A percentile compares a stretch with the other conserved stretches of the same genome.
Conservation (phyloP, 2,113 vertebrate genomes). For the Vimba vimba region DNA sequence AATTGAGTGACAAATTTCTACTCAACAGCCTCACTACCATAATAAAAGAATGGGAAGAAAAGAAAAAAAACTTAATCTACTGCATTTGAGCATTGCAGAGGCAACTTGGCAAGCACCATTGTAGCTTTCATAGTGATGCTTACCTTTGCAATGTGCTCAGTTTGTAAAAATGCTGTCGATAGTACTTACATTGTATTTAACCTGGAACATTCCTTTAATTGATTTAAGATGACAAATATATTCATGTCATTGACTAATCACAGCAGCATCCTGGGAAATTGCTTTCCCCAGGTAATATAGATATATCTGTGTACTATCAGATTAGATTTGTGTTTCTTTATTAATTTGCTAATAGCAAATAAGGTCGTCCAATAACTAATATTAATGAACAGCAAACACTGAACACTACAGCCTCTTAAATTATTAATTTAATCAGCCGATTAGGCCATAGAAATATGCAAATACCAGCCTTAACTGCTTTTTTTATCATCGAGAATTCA, state of each 20-base stretch:
- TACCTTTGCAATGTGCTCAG: background rate
- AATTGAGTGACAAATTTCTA: background rate
- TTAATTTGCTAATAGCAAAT: slow-evolving; percentile 1
- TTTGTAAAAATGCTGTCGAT: background rate
- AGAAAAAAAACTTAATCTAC: background rate
- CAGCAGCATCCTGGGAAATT: background rate
- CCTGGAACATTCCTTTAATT: background rate
- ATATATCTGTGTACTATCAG: background rate
- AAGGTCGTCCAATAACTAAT: background rate
- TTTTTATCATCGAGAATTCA: background rate
- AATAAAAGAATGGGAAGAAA: background rate
- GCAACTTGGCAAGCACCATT: background rate
- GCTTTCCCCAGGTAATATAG: background rate
- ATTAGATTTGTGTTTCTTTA: background rate
- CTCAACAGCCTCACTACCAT: background rate
- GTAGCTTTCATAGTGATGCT: background rate
- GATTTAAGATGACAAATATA: background rate
- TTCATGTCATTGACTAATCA: background rate
- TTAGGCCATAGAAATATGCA: background rate
- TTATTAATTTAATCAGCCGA: background rate
- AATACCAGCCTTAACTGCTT: background rate
- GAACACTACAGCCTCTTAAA: background rate
- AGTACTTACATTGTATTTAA: background rate
- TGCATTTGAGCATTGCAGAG: background rate
- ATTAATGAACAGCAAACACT: background rate